Conservation (phyloP, 2,797 vertebrate genomes). For the Triplophysa yarkandensis region DNA sequence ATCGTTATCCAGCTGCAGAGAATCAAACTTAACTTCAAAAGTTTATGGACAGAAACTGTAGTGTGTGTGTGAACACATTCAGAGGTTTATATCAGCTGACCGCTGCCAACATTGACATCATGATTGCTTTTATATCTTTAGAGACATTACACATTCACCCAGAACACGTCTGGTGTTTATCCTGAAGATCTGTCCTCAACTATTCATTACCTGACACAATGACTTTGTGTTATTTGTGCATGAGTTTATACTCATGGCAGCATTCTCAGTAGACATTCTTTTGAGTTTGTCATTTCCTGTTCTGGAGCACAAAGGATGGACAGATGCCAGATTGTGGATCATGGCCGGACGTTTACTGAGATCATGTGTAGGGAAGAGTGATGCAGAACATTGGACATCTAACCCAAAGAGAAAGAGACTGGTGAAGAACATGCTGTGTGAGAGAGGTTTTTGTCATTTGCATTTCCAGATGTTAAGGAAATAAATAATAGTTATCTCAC, state of each 20-base stretch:
- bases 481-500: neutral
- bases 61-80: slow-evolving; percentile 3
- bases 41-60: neutral
- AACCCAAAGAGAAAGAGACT: too few relatives aligned
- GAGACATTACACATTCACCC: slow-evolving; percentile 17
- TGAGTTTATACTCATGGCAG: slow-evolving; percentile 66
- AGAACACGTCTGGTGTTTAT: neutral
- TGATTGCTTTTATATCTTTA: slow-evolving; percentile 4
- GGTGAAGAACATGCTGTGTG: neutral
- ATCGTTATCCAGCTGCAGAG: too few relatives aligned
- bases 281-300: slow-evolving; percentile 71
- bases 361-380: neutral
- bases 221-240: neutral
- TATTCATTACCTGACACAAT: neutral
- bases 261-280: slow-evolving; percentile 26
- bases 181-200: neutral
- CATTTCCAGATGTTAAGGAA: slow-evolving; percentile 57
- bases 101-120: slow-evolving; percentile 16
- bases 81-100: neutral
- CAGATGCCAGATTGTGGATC: slow-evolving; percentile 62
- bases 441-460: slow-evolving; percentile 38
- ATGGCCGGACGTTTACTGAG: slow-evolving; percentile 56
- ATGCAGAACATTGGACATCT: too few relatives aligned
- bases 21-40: too few relatives aligned
- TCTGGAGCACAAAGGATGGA: slow-evolving; percentile 64